A percentile compares a stretch with the other conserved stretches of the same genome.
Evolutionary conservation across 2,888 invertebrate species (phyloP).

Genomic region (Nephrotoma appendiculata): DNA sequence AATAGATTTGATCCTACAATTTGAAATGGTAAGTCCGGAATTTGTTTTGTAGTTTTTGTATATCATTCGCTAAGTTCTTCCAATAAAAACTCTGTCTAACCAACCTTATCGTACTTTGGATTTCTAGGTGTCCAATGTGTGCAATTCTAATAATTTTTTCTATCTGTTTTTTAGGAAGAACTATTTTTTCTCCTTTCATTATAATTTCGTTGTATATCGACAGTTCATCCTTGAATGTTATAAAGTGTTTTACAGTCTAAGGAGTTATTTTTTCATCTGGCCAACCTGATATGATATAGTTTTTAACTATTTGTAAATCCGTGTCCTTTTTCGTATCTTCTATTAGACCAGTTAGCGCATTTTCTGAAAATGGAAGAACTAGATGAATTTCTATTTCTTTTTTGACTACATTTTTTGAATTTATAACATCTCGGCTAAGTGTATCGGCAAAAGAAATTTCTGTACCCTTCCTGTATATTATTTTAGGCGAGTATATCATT

Average conservation of each 20-base stretch:
- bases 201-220: no score
- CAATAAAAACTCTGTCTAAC: neutral
- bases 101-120: neutral
- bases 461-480: neutral
- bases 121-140: neutral
- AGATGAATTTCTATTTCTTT: neutral
- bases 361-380: neutral
- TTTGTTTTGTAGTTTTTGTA: no score
- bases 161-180: neutral
- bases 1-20: no score
- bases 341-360: neutral
- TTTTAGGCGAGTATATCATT: neutral
- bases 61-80: no score
- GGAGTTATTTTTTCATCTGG: neutral
- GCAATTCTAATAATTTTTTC: neutral
- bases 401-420: no score
- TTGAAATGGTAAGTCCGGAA: no score
- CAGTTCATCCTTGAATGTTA: neutral
- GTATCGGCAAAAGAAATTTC: neutral
- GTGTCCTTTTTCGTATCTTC: neutral
- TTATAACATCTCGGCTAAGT: neutral
- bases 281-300: neutral
- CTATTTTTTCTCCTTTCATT: neutral
- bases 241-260: neutral
- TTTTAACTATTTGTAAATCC: neutral